These are phyloP conservation scores for Adoxophyes honmai DNA, from an alignment of 1,140 invertebrate species.

Conservation along the genomic window DNA sequence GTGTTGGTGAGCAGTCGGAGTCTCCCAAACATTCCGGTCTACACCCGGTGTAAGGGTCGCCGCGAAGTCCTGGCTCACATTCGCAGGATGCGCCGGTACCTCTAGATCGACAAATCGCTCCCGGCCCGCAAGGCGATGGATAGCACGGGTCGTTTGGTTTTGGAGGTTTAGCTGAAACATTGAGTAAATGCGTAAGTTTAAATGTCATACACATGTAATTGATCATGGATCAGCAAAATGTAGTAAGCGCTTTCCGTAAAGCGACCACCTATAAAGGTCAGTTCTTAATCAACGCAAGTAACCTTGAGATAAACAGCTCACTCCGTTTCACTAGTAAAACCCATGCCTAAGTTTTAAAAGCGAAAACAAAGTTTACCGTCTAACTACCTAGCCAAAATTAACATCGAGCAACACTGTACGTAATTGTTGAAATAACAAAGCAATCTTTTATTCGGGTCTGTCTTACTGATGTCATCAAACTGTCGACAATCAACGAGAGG, in stretches of 20 bases:
- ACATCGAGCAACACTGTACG: background rate
- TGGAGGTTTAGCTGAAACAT: conserved; percentile 80
- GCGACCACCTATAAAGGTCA: conserved; percentile 17
- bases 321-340: conserved; percentile 64
- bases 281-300: conserved; percentile 16
- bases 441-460: conserved; percentile 60
- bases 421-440: conserved; percentile 35
- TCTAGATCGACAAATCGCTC: conserved; percentile 81
- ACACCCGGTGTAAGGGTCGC: conserved; percentile 85
- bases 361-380: conserved; percentile 50
- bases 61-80: conserved; percentile 83
- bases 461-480: conserved; percentile 67
- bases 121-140: conserved; percentile 86
- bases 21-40: conserved; percentile 87
- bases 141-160: conserved; percentile 84
- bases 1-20: conserved; percentile 86
- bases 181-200: conserved; percentile 33
- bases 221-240: conserved; percentile 81
- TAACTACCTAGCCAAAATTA: conserved; percentile 4
- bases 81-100: conserved; percentile 82
- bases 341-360: conserved; percentile 75
- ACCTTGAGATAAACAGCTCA: conserved; percentile 31
- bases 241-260: conserved; percentile 43
- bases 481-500: conserved; percentile 79
- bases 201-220: background rate